Evolutionary conservation across 1,140 invertebrate genomes (phyloP), one percentile per base, ranked within the genome.

Genomic region (Cydia pomonella): DNA sequence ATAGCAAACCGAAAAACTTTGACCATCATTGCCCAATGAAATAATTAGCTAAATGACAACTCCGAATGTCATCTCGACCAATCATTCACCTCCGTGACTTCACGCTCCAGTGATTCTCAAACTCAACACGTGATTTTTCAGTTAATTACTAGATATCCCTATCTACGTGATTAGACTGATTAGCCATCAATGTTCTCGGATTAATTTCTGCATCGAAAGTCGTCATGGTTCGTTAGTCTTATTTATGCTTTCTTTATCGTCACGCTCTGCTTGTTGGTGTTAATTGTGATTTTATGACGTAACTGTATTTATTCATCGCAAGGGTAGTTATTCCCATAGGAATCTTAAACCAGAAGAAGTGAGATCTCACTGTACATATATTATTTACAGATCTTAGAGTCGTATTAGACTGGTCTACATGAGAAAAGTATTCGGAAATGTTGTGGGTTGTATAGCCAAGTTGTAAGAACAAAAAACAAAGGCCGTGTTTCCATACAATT

Each of bases 191-290:
- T 66, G 10, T 29, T 29, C 63, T 33, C 64, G 29, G 64, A 33
- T 66, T 66, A 69, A 33, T 38, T 69, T 69, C 27, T 69, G 12
- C 64, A 69, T 33, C n/a, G 64, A 69, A n/a, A 69, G 27, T 33
- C 5, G 27, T 69, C 29, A 33, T 33, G 64, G 27, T 69, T 69
- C 64, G 64, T 69, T 18, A 9, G 25, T 33, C 25, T 41, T 33
- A 66, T 29, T 63, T 27, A 66, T 29, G 27, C 63, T 66, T 66
- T 66, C 23, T 66, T 66, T 66, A 33, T 33, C 16, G 25, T 16
- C 63, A 66, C 63, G 63, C 63, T 66, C 27, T 33, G 63, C 5
- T 29, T 66, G 23, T 16, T 66, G 25, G 25, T 33, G 18, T 59
- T 59, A 59, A 23, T 59, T 59, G 53, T 53, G n/a, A 16, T 18